Evolutionary conservation across 1,140 invertebrate species (phyloP), one percentile per base, ranked within the genome.

Genomic region (Vanessa atalanta): DNA sequence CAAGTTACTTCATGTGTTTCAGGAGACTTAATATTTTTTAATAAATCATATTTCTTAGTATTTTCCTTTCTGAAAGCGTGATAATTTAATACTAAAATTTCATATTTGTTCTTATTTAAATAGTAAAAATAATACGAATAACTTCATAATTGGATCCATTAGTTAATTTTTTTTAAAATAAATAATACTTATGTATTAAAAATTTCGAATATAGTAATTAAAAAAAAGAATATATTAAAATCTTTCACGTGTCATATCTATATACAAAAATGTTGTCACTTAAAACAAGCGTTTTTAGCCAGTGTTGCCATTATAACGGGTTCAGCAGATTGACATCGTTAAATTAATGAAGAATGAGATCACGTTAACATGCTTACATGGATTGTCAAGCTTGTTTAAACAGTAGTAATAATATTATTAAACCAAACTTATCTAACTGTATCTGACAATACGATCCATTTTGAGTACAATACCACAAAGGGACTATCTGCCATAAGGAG

Each of bases 401-500:
- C 12, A n/a, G 13, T 61, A 37, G 14, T 61, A 61, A 61, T 26
- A n/a, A 60, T 14, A 20, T 20, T 9, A 69, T 11, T 13, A 69
- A 69, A 61, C 9, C 37, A 16, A 61, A 69, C 14, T 47, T 11
- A 26, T 47, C 67, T 60, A 69, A 69, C 67, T 69, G 67, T 61
- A 69, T 11, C 20, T n/a, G 31, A 64, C 13, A 57, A 60, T 60
- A 11, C 20, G 14, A 2, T 60, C 20, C 13, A 57, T 72, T 72
- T 57, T 11, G 63, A 73, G 37, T 50, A 73, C 43, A 61, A 61
- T 47, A 26, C 55, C 43, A 60, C 43, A 69, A 73, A 61, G 55
- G 26, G 26, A 55, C 47, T 20, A 50, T 60, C 20, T n/a, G 64
- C 70, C 53, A 57, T 67, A 73, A 67, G 71, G 71, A 65, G 71